Evolutionary conservation across 2,797 vertebrate genomes (phyloP).

Genomic region (Megaceryle alcyon): DNA sequence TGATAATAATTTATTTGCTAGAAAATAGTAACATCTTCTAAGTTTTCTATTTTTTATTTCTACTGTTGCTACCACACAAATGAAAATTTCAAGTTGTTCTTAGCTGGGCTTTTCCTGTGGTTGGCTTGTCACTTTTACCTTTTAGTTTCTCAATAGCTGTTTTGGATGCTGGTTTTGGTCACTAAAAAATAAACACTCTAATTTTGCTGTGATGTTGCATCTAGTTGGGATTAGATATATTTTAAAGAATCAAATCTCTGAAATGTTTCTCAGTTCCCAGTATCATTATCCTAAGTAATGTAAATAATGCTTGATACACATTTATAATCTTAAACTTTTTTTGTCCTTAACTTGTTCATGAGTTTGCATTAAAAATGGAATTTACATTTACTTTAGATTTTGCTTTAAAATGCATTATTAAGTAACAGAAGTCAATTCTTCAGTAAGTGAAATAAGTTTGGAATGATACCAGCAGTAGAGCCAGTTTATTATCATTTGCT

Average conservation of each 20-base stretch:
- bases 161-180: not conserved
- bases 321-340: not conserved
- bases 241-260: not conserved
- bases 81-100: not conserved
- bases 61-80: not conserved
- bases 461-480: not conserved
- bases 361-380: not conserved
- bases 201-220: not conserved
- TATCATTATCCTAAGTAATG: not conserved
- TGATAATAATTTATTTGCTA: not conserved
- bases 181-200: not conserved
- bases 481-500: not conserved
- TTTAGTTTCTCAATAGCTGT: not conserved
- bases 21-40: not conserved
- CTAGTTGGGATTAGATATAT: not conserved
- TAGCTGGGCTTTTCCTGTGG: accelerated
- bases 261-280: not conserved
- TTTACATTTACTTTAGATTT: not conserved
- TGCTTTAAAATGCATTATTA: not conserved
- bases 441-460: not conserved
- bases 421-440: not conserved
- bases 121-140: accelerated
- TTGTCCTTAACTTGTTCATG: not conserved
- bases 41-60: not conserved
- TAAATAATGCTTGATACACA: not conserved